A percentile compares a stretch with the other conserved stretches of the same genome.
These are phyloP conservation scores for Drosophila seguyi DNA, from an alignment of 1,140 invertebrate species.

Conservation along the genomic window DNA sequence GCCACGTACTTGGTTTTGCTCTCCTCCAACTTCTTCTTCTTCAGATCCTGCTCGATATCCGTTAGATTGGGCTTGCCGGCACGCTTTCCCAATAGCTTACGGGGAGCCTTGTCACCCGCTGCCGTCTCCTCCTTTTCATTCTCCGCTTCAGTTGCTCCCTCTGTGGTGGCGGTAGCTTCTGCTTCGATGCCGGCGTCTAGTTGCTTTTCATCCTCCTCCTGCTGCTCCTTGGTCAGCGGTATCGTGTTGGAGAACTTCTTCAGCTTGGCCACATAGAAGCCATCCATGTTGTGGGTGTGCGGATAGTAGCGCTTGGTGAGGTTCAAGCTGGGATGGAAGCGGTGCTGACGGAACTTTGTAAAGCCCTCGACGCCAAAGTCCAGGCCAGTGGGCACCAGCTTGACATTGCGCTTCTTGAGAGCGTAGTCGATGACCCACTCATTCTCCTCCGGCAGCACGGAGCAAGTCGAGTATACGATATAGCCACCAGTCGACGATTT, in stretches of 20 bases:
- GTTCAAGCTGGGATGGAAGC: conserved; percentile 97
- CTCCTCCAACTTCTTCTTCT: conserved; percentile 81
- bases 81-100: conserved; percentile 76
- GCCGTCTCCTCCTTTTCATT: conserved; percentile 44
- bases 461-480: conserved; percentile 99
- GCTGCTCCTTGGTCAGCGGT: conserved; percentile 86
- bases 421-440: conserved; percentile 99
- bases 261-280: conserved; percentile 99
- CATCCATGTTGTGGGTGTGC: conserved; percentile 99
- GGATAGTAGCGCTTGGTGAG: conserved; percentile 97
- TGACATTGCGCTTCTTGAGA: conserved; percentile 96
- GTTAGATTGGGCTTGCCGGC: conserved; percentile 75
- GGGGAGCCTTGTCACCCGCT: conserved; percentile 65
- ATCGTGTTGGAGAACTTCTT: conserved; percentile 97
- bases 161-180: neutral
- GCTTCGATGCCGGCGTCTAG: conserved; percentile 72
- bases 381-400: conserved; percentile 96
- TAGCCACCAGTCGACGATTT: conserved; percentile 96
- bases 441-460: conserved; percentile 99
- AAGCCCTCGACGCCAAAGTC: conserved; percentile 99
- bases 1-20: conserved; percentile 84
- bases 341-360: conserved; percentile 93
- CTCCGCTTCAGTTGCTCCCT: neutral
- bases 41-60: conserved; percentile 68
- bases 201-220: conserved; percentile 85